Conservation (phyloP, 1,140 invertebrate genomes). For the Pectinophora gossypiella region DNA sequence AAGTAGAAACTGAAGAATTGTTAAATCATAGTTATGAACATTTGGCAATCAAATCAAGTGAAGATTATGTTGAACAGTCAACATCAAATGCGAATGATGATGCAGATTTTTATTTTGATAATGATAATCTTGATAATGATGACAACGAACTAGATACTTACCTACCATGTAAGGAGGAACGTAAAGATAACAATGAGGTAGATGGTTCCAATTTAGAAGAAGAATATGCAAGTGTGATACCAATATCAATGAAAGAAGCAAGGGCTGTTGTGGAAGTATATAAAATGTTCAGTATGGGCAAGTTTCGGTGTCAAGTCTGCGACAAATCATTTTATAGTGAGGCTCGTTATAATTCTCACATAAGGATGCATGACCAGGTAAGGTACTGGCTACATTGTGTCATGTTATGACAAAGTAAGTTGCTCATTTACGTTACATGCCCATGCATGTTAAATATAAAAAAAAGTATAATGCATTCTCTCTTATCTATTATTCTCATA, state of each 20-base stretch:
- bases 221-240: conserved; percentile 51
- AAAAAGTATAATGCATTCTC: too few relatives aligned
- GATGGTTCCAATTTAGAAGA: conserved; percentile 45
- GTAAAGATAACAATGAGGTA: conserved; percentile 17
- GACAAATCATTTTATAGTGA: conserved; percentile 42
- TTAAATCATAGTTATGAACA: neutral
- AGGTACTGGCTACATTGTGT: too few relatives aligned
- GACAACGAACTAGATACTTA: conserved; percentile 6
- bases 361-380: conserved; percentile 63
- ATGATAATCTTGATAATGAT: conserved; percentile 19
- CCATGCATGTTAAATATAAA: too few relatives aligned
- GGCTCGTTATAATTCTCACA: conserved; percentile 39
- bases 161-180: conserved; percentile 11
- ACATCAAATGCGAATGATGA: conserved; percentile 14
- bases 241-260: conserved; percentile 46
- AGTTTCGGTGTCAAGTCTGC: conserved; percentile 40
- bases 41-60: conserved; percentile 10
- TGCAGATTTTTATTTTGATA: conserved; percentile 12
- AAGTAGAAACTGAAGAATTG: neutral
- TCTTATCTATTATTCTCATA: too few relatives aligned
- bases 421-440: too few relatives aligned
- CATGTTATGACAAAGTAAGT: too few relatives aligned
- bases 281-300: conserved; percentile 46
- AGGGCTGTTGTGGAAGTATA: conserved; percentile 50
- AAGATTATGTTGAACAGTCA: conserved; percentile 15